Conservation (phyloP, 1,140 invertebrate genomes). For the Nixonia krombeini region DNA sequence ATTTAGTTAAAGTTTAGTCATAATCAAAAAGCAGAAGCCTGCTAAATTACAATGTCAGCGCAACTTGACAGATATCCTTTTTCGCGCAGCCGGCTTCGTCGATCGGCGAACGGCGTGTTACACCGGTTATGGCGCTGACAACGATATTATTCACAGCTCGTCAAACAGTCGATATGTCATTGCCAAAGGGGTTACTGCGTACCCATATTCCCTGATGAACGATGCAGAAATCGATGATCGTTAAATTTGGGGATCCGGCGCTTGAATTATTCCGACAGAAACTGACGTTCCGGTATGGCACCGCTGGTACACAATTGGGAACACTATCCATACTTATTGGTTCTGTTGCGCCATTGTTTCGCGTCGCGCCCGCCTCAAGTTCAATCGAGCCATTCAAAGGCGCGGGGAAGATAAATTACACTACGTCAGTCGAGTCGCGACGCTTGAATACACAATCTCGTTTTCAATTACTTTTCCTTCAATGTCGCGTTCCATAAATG, state of each 20-base stretch:
- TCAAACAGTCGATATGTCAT: constrained; percentile 50
- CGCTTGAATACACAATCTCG: constrained; percentile 14
- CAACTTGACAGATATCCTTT: constrained; percentile 30
- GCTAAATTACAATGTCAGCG: constrained; percentile 34
- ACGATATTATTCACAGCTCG: constrained; percentile 61
- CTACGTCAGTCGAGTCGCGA: constrained; percentile 1
- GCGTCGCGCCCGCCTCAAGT: constrained; percentile 23
- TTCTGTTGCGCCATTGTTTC: constrained; percentile 34
- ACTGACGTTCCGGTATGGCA: constrained; percentile 24
- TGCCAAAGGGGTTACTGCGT: constrained; percentile 25
- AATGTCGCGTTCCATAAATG: background rate
- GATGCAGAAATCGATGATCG: constrained; percentile 60
- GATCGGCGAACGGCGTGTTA: constrained; percentile 26
- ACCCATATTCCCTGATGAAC: constrained; percentile 30
- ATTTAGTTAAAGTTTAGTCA: constrained; percentile 11
- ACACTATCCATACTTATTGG: constrained; percentile 45
- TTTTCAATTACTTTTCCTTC: constrained; percentile 7
- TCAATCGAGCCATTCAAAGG: constrained; percentile 15
- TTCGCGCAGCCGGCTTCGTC: constrained; percentile 8
- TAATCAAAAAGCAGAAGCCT: constrained; percentile 23
- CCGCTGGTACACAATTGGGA: constrained; percentile 29
- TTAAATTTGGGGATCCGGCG: constrained; percentile 52
- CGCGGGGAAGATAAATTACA: constrained; percentile 27
- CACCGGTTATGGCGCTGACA: constrained; percentile 37
- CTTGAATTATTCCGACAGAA: constrained; percentile 48